Evolutionary conservation across 1,140 invertebrate species (phyloP).

Genomic region (Palaemon carinicauda): DNA sequence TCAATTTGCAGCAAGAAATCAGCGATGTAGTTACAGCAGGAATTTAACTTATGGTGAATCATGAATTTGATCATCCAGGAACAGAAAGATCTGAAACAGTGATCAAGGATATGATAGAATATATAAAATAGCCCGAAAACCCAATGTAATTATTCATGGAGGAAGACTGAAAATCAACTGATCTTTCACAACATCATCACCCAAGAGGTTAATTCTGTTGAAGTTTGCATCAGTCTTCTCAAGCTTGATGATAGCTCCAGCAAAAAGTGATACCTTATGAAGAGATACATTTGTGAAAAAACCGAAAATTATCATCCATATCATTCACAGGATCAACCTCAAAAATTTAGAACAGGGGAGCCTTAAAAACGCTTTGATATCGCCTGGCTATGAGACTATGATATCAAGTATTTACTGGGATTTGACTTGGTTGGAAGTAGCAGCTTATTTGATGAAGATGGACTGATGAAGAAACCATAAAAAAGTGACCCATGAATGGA

Average conservation of each 20-base stretch:
- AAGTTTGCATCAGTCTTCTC: not conserved
- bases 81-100: not conserved
- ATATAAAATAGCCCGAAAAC: not conserved
- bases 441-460: not conserved
- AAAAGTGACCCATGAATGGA: constrained; percentile 6
- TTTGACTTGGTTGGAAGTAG: not conserved
- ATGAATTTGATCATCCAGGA: not conserved
- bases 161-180: not conserved
- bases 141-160: not conserved
- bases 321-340: not conserved
- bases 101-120: not conserved
- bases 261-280: not conserved
- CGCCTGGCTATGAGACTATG: not conserved
- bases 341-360: not conserved
- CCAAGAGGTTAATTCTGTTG: not conserved
- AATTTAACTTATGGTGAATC: not conserved
- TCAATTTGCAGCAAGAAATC: constrained; percentile 17
- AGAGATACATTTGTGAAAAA: not conserved
- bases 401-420: not conserved
- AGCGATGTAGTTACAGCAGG: not conserved
- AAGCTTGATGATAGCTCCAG: not conserved
- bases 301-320: not conserved
- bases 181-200: not conserved
- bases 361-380: not conserved
- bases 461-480: constrained; percentile 14